Percentiles rank a stretch among this genome's conserved stretches.
phyloP scores from a whole-genome alignment of 2,113 vertebrate genomes.

The Catharus fuscescens region DNA sequence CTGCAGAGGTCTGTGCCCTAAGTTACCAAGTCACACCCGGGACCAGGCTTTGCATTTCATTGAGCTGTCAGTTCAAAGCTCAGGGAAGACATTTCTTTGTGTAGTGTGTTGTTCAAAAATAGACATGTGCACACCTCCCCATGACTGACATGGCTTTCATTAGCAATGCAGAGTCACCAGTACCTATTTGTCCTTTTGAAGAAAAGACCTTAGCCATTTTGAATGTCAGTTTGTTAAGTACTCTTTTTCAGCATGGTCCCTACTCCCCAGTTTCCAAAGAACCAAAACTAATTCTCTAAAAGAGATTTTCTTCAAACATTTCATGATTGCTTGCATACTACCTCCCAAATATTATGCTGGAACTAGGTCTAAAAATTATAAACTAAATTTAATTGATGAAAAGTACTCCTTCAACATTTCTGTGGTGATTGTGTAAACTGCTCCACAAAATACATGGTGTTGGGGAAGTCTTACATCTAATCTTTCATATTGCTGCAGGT shows the following conservation, averaged over 20 bases:
- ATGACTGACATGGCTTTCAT: not conserved
- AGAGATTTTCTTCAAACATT: not conserved
- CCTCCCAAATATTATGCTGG: not conserved
- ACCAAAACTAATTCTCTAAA: not conserved
- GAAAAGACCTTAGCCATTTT: not conserved
- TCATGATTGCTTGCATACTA: not conserved
- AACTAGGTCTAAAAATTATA: not conserved
- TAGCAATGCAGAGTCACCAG: not conserved
- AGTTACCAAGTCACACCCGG: not conserved
- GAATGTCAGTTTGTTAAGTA: not conserved
- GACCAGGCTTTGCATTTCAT: not conserved
- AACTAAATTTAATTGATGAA: not conserved
- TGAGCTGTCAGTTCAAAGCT: not conserved
- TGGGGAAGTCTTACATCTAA: not conserved
- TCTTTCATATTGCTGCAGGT: not conserved
- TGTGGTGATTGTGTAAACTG: fast-evolving
- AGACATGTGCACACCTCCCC: not conserved
- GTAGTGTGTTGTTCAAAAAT: not conserved
- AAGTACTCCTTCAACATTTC: not conserved
- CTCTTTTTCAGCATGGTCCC: not conserved
- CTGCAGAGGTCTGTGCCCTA: not conserved
- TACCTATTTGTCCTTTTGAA: not conserved
- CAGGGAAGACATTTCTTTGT: not conserved
- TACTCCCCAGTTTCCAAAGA: not conserved
- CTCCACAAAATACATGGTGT: not conserved